Conservation (phyloP, 30 jellyfish, hydroid and myxozoan genomes). For the Rhopilema esculentum region DNA sequence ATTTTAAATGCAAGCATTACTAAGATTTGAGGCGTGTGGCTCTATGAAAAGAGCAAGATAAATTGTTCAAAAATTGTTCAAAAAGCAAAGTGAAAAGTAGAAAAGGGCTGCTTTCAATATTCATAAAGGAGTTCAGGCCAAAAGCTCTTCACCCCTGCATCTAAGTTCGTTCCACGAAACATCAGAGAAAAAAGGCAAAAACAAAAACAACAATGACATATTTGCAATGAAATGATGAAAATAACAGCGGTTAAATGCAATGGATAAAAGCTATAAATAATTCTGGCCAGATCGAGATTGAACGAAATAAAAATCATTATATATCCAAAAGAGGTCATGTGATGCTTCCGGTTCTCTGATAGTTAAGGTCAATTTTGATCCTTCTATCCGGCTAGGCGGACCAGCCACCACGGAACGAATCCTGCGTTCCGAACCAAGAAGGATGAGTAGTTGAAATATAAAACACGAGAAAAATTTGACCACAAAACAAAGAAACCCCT, state of each 20-base stretch:
- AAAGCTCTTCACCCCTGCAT: background rate
- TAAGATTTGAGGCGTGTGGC: too few species aligned
- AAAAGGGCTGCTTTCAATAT: too few species aligned
- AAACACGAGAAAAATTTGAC: background rate
- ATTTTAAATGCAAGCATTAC: too few species aligned
- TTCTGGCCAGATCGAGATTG: background rate
- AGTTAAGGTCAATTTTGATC: background rate
- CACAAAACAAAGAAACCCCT: background rate
- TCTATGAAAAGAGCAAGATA: too few species aligned
- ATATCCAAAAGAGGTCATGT: too few species aligned
- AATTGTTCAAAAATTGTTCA: too few species aligned
- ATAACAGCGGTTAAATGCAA: background rate
- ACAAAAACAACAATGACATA: background rate
- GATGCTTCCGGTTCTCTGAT: background rate
- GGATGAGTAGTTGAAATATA: background rate
- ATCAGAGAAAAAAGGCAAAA: background rate
- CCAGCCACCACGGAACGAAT: conserved; percentile 65
- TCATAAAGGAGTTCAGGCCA: too few species aligned
- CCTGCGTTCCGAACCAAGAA: background rate
- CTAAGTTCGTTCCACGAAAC: background rate
- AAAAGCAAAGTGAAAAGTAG: too few species aligned
- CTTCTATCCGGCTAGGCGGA: conserved; percentile 51
- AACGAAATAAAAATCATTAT: too few species aligned
- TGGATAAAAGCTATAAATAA: background rate
- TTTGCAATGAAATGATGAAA: background rate